These are phyloP conservation scores for Neolamprologus hecqui DNA, from an alignment of 2,113 vertebrate species.

Conservation along the genomic window DNA sequence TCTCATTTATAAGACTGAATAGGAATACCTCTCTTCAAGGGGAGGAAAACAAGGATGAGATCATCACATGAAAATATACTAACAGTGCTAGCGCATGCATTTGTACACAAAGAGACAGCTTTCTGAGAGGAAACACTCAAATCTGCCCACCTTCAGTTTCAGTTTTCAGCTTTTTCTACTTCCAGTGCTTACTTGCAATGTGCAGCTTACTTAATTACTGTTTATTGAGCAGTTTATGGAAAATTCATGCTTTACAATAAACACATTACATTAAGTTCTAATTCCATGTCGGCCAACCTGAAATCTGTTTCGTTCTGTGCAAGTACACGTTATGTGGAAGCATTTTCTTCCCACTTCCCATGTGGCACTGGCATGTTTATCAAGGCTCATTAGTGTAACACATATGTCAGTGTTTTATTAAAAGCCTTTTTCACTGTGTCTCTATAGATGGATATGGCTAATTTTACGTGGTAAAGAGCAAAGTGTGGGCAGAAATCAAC, in stretches of 20 bases:
- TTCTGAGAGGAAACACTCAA: neutral
- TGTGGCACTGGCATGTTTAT: neutral
- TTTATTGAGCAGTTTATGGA: neutral
- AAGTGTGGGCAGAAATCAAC: constrained; percentile 47
- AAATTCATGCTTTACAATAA: neutral
- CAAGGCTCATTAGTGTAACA: constrained; percentile 19
- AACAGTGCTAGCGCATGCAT: neutral
- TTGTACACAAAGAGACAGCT: neutral
- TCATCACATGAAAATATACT: neutral
- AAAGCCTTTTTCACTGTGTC: neutral
- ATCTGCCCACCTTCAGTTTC: neutral
- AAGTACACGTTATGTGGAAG: neutral
- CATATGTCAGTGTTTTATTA: constrained; percentile 24
- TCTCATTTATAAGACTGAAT: neutral
- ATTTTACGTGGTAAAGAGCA: constrained; percentile 33
- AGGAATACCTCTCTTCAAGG: neutral
- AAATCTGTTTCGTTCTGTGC: neutral
- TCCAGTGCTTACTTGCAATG: neutral
- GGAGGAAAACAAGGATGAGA: neutral
- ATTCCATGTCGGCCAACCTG: neutral
- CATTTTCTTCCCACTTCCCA: neutral
- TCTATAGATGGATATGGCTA: constrained; percentile 20
- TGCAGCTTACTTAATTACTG: neutral
- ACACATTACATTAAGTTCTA: neutral
- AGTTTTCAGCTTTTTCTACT: neutral